Evolutionary conservation across 1,140 invertebrate genomes (phyloP).

Genomic region (Drosophila mauritiana): DNA sequence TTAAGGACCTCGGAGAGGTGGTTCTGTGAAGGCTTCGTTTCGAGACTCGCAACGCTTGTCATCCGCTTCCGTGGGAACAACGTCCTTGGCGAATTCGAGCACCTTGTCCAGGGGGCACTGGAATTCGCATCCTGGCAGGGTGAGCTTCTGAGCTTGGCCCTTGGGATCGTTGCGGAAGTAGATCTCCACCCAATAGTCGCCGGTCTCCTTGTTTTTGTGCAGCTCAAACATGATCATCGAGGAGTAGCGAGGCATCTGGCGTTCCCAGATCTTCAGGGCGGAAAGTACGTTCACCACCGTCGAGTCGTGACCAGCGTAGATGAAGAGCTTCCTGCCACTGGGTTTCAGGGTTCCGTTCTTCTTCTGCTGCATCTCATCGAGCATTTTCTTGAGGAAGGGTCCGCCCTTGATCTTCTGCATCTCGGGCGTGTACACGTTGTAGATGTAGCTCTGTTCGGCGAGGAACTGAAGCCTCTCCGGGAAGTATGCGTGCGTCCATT

Average conservation of each 20-base stretch:
- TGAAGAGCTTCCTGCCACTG: constrained; percentile 87
- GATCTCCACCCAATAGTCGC: constrained; percentile 86
- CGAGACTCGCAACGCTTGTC: constrained; percentile 86
- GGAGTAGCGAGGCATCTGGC: constrained; percentile 89
- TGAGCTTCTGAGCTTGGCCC: constrained; percentile 85
- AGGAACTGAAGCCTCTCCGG: constrained; percentile 87
- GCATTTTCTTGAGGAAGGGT: constrained; percentile 88
- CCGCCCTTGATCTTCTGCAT: constrained; percentile 88
- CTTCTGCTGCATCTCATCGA: constrained; percentile 87
- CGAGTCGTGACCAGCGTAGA: constrained; percentile 91
- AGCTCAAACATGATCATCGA: constrained; percentile 91
- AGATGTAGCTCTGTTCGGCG: constrained; percentile 86
- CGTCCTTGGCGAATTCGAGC: constrained; percentile 85
- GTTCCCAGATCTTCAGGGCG: constrained; percentile 90
- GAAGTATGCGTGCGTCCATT: constrained; percentile 88
- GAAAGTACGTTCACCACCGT: constrained; percentile 89
- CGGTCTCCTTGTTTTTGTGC: constrained; percentile 85
- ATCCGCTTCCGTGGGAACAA: constrained; percentile 86
- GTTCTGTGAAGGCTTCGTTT: constrained; percentile 85
- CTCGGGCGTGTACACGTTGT: constrained; percentile 87
- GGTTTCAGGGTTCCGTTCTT: constrained; percentile 85
- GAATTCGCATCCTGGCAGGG: constrained; percentile 87
- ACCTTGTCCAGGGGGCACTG: constrained; percentile 87
- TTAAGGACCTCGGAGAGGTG: constrained; percentile 85
- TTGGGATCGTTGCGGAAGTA: constrained; percentile 87